Conservation (phyloP, 2,888 invertebrate species). For the Copidosoma aretas region DNA sequence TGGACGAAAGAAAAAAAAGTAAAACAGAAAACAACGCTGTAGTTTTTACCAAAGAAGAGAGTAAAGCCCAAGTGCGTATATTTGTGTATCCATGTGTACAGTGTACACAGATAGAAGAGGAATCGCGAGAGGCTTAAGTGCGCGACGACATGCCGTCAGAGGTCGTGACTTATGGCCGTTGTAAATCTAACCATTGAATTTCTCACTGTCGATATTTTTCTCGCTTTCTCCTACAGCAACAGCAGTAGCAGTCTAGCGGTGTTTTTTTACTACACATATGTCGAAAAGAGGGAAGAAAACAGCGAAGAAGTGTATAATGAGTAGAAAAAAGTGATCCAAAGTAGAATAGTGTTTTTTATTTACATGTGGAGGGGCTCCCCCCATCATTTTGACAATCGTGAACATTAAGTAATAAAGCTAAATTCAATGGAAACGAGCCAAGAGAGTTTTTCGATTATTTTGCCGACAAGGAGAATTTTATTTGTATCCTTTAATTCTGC, state of each 20-base stretch:
- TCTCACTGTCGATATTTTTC: slow-evolving; percentile 50
- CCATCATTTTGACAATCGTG: not conserved
- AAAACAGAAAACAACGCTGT: slow-evolving; percentile 17
- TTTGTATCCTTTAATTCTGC: too few species aligned
- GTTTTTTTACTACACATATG: too few species aligned
- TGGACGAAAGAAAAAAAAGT: slow-evolving; percentile 33
- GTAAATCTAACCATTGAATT: slow-evolving; percentile 58
- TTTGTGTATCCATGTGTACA: not conserved
- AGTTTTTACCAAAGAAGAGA: too few species aligned
- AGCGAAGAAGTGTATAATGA: slow-evolving; percentile 39
- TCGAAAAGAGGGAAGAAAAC: slow-evolving; percentile 1
- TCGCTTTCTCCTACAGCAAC: not conserved
- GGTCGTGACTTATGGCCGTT: slow-evolving; percentile 51
- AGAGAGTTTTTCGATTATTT: too few species aligned
- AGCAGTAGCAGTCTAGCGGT: not conserved
- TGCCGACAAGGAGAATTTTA: too few species aligned
- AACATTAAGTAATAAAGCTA: too few species aligned
- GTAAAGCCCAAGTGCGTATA: not conserved
- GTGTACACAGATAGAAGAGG: not conserved
- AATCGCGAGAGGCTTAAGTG: slow-evolving; percentile 23
- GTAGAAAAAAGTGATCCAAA: slow-evolving; percentile 38
- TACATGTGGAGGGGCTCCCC: slow-evolving; percentile 9
- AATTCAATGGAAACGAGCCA: too few species aligned
- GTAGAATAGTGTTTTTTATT: slow-evolving; percentile 24
- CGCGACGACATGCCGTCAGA: slow-evolving; percentile 41